Base-by-base conservation (phyloP, 2,797 vertebrate genomes). In the Danio kyathit region DNA sequence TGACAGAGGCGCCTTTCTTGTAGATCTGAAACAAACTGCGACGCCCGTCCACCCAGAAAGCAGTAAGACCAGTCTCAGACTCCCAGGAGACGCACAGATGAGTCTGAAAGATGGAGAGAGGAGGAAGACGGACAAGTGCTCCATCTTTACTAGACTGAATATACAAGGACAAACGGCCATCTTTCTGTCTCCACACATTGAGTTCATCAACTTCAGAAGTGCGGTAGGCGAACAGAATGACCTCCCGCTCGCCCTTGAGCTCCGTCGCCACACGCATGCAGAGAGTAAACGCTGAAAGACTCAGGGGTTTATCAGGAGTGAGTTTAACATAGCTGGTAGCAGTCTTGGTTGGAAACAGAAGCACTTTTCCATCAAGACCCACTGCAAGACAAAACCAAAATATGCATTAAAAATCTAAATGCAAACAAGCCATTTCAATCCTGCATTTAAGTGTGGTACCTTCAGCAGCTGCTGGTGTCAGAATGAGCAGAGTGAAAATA, bases 221-320 rank as follows among this genome's bases (percentile, higher is more conserved):
- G 82, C 92, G 93, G 86, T 95, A 95, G 65, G 94, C 92, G 10
- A 95, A 95, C 66, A 95, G 89, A 88, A 95, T 94, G 83, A 94
- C 84, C 87, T 94, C 88, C 0, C 92, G 86, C 1, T 91, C 87
- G 0, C 88, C 90, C 0, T 89, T 88, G 52, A 92, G 89, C 83
- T 94, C 93, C 0, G 88, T 92, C 84, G 92, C 89, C 48, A 95
- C 85, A 0, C 92, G 91, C 93, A 95, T 90, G 87, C 95, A 95
- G 10, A 95, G 90, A 0, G 94, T 94, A 84, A 95, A 94, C 56
- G 93, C 93, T 40, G 11, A 80, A 11, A 95, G 85, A 6, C 48
- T 84, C 88, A 95, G 89, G 29, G 92, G 90, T 81, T 92, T 93
- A 88, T 88, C 85, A 0, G 93, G 95, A 76, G 88, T 85, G 73